phyloP scores from a whole-genome alignment of 2,888 invertebrate genomes.

The Rhamphomyia laevipes region DNA sequence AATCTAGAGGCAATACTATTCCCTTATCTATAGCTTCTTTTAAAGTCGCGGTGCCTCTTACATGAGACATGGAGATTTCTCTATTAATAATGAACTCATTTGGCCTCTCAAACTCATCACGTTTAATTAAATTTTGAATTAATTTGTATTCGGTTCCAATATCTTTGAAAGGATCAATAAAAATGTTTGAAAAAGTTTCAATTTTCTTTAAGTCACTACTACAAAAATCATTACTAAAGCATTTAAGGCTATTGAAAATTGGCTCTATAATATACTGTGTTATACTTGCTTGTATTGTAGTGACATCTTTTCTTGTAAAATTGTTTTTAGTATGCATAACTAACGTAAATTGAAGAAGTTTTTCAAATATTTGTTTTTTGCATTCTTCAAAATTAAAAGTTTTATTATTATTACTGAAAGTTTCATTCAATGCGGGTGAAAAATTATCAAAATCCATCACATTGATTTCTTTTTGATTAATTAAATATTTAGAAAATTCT shows the following conservation, averaged over 20 bases:
- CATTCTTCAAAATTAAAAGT: not conserved
- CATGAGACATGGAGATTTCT: not conserved
- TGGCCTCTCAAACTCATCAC: not conserved
- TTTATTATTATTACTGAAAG: not conserved
- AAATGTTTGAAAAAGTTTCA: not conserved
- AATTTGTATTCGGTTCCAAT: not conserved
- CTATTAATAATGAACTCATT: slow-evolving; percentile 1
- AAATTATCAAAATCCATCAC: too few species aligned
- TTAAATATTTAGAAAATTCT: too few species aligned
- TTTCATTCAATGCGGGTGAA: too few species aligned
- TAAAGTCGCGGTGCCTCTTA: not conserved
- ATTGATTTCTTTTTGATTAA: too few species aligned
- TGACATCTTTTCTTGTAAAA: slow-evolving; percentile 3
- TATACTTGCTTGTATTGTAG: not conserved
- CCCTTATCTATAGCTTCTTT: not conserved
- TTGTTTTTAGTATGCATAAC: not conserved
- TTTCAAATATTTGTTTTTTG: slow-evolving; percentile 1
- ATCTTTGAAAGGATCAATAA: slow-evolving; percentile 1
- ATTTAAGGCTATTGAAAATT: not conserved
- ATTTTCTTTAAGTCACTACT: not conserved
- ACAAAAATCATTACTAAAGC: not conserved
- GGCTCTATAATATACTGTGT: not conserved
- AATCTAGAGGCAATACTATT: not conserved
- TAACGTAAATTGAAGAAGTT: slow-evolving; percentile 2
- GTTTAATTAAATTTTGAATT: not conserved